Evolutionary conservation across 64 coral and sea anemone species (phyloP).

Genomic region (Montipora foliosa): DNA sequence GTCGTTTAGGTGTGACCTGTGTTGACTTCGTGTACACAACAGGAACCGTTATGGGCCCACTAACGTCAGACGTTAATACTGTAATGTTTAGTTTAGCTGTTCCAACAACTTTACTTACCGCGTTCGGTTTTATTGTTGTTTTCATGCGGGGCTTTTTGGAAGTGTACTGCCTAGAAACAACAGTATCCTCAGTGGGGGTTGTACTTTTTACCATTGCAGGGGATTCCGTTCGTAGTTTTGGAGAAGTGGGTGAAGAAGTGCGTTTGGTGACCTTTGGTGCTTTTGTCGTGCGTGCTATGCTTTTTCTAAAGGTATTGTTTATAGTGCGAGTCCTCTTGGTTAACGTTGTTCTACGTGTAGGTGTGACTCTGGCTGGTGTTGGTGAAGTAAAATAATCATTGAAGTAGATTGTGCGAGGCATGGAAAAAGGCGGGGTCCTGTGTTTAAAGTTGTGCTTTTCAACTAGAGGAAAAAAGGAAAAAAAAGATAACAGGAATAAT

Average conservation of each 20-base stretch:
- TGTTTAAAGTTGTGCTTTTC: background rate
- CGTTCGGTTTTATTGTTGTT: background rate
- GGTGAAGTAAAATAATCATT: background rate
- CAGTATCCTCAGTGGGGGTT: background rate
- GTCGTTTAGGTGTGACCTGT: background rate
- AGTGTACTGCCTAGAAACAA: background rate
- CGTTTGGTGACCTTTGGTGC: slow-evolving; percentile 7
- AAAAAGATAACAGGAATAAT: background rate
- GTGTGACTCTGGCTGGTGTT: background rate
- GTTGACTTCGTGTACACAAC: background rate
- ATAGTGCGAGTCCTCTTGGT: slow-evolving; percentile 8
- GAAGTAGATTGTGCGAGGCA: background rate
- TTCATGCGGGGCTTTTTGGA: background rate
- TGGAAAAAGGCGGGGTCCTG: slow-evolving; percentile 1
- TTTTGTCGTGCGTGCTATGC: slow-evolving; percentile 22
- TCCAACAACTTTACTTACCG: background rate
- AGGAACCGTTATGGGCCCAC: background rate
- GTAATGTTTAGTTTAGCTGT: background rate
- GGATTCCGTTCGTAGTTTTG: background rate
- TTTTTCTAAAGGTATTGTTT: background rate
- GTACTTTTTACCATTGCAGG: background rate
- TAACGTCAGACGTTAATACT: background rate
- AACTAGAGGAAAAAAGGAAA: slow-evolving; percentile 25
- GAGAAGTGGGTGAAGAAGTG: background rate
- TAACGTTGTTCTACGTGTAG: slow-evolving; percentile 27